phyloP scores from a whole-genome alignment of 2,888 invertebrate species.

The Protodeltote pygarga region DNA sequence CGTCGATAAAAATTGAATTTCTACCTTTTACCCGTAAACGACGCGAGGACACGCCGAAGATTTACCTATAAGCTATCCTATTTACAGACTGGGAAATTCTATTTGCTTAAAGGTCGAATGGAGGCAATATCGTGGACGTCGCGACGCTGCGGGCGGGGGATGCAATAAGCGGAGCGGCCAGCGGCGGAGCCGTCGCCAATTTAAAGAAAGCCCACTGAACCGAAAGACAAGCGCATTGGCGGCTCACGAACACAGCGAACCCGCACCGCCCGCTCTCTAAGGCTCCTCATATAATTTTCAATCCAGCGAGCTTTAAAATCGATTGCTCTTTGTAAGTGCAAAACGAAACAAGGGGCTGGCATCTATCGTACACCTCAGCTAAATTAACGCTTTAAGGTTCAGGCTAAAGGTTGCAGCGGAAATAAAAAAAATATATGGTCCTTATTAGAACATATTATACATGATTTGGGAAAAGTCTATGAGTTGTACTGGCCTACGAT shows the following conservation, averaged over 20 bases:
- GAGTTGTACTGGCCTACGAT: too few species aligned
- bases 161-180: conserved; percentile 85
- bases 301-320: conserved; percentile 86
- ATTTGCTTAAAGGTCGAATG: conserved; percentile 85
- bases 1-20: conserved; percentile 77
- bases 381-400: conserved; percentile 75
- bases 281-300: conserved; percentile 86
- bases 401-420: too few species aligned
- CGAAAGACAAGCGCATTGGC: conserved; percentile 88
- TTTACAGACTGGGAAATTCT: conserved; percentile 83
- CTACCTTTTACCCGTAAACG: conserved; percentile 70
- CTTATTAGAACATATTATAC: too few species aligned
- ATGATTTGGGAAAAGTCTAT: too few species aligned
- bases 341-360: conserved; percentile 72
- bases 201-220: conserved; percentile 88
- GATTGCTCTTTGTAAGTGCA: conserved; percentile 85
- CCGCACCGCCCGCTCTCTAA: conserved; percentile 74
- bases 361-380: conserved; percentile 63
- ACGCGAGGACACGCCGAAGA: conserved; percentile 68
- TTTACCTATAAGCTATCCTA: conserved; percentile 81
- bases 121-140: conserved; percentile 85
- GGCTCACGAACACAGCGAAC: conserved; percentile 79
- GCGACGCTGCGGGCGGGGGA: conserved; percentile 81
- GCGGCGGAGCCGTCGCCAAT: conserved; percentile 85
- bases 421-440: too few species aligned